phyloP scores from a whole-genome alignment of 2,797 vertebrate species.

The Cephalopachus bancanus region DNA sequence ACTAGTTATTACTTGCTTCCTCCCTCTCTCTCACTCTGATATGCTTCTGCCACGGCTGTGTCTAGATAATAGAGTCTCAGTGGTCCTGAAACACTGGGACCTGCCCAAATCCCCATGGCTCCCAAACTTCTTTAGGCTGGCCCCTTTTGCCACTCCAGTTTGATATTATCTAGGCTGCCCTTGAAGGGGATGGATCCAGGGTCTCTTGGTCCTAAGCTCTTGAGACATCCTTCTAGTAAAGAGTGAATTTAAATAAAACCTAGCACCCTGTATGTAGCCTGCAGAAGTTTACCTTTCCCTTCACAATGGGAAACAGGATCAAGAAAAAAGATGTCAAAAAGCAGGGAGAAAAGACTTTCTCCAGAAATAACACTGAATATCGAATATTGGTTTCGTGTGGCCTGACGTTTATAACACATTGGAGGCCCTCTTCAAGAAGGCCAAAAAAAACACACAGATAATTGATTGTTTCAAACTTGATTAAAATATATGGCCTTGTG shows the following conservation, averaged over 20 bases:
- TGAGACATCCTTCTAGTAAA: background rate
- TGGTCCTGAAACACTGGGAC: background rate
- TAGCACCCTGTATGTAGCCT: background rate
- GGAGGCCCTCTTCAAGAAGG: background rate
- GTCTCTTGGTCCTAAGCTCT: conserved; percentile 9
- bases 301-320: background rate
- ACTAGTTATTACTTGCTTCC: background rate
- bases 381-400: background rate
- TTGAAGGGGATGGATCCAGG: conserved; percentile 72
- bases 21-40: background rate
- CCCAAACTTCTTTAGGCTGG: background rate
- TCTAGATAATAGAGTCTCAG: background rate
- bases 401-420: background rate
- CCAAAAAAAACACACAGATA: background rate
- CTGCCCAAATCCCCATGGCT: background rate
- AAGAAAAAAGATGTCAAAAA: background rate
- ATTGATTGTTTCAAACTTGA: background rate
- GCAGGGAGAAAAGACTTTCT: background rate
- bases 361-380: background rate
- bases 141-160: conserved; percentile 56
- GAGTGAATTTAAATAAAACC: conserved; percentile 3
- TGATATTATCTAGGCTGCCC: conserved; percentile 79
- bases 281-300: background rate
- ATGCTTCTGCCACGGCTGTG: background rate
- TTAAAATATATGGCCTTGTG: background rate